These are phyloP conservation scores for Phasianus colchicus DNA, from an alignment of 2,113 vertebrate genomes.

Conservation along the genomic window DNA sequence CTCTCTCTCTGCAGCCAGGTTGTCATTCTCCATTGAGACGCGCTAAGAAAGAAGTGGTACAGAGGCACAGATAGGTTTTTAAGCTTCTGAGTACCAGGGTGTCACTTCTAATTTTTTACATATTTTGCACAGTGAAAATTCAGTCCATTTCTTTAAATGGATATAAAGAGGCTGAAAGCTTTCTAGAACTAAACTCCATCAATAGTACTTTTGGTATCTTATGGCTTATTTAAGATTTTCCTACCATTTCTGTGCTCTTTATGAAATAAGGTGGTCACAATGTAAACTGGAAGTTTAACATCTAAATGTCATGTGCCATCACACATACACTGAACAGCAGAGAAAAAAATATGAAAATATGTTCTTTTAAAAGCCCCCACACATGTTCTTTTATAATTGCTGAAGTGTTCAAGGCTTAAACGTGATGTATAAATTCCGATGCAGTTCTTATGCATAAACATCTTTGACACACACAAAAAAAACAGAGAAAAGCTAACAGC, in stretches of 20 bases:
- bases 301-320: background rate
- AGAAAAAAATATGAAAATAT: background rate
- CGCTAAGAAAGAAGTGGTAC: conserved; percentile 73
- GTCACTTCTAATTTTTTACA: conserved; percentile 13
- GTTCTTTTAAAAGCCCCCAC: background rate
- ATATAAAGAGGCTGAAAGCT: conserved; percentile 22
- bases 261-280: background rate
- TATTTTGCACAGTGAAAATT: background rate
- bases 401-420: background rate
- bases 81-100: conserved; percentile 24
- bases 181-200: background rate
- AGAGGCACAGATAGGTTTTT: conserved; percentile 48
- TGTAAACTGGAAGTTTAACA: background rate
- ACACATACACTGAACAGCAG: background rate
- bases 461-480: background rate
- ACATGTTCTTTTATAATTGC: background rate
- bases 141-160: background rate
- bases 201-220: background rate
- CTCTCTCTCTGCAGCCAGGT: conserved; percentile 80
- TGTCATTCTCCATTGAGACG: conserved; percentile 79
- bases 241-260: background rate
- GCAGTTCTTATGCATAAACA: background rate
- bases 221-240: background rate
- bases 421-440: background rate
- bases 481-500: background rate